Percentiles rank a stretch among this genome's conserved stretches.
Evolutionary conservation across 1,140 invertebrate genomes (phyloP).

Genomic region (Andricus grossulariae): DNA sequence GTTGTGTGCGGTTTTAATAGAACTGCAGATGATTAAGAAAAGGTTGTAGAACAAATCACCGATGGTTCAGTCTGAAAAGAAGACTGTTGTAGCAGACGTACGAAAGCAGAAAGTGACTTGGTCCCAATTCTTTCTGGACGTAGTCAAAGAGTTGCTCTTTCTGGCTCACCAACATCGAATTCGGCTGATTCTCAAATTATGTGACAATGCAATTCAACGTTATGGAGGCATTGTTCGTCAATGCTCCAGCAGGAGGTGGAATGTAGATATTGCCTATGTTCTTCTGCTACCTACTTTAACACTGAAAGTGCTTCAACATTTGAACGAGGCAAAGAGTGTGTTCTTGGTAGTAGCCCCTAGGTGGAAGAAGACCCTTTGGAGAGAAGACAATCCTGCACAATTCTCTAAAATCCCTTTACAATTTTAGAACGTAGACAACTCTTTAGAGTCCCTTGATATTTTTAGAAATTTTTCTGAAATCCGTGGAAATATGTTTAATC

Average conservation of each 20-base stretch:
- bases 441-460: too few relatives aligned
- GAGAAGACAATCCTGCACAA: too few relatives aligned
- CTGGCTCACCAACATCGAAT: too few relatives aligned
- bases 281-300: conserved; percentile 50
- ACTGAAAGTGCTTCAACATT: too few relatives aligned
- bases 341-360: conserved; percentile 52
- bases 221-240: conserved; percentile 35
- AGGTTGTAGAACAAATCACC: conserved; percentile 41
- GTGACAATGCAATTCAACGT: conserved; percentile 34
- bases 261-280: conserved; percentile 37
- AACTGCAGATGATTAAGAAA: conserved; percentile 43
- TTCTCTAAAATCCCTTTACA: too few relatives aligned
- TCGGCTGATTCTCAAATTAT: conserved; percentile 36
- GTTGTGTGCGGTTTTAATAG: conserved; percentile 56
- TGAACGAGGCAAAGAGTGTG: too few relatives aligned
- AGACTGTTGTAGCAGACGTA: conserved; percentile 53
- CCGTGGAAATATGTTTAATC: too few relatives aligned
- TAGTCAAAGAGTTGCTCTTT: too few relatives aligned
- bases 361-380: conserved; percentile 48
- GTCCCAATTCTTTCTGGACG: conserved; percentile 35
- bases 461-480: too few relatives aligned
- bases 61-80: conserved; percentile 64
- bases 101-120: conserved; percentile 51
- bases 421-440: too few relatives aligned
- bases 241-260: too few relatives aligned